Conservation (phyloP, 2,888 invertebrate genomes). For the Iphiclides podalirius region DNA sequence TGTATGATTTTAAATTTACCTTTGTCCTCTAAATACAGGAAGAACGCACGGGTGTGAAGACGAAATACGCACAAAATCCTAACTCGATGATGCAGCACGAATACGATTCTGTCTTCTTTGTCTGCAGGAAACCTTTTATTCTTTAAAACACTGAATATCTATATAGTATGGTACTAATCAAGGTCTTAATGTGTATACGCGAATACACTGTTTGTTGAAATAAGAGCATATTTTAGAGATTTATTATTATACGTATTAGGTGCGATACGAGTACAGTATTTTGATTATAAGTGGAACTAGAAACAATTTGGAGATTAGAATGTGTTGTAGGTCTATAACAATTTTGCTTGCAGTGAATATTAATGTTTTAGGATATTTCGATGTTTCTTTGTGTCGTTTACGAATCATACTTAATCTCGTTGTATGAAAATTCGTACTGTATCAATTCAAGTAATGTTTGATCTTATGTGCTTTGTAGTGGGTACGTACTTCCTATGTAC, state of each 20-base stretch:
- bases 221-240: constrained; percentile 12
- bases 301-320: background rate
- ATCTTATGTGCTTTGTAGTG: too few relatives aligned
- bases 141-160: constrained; percentile 10
- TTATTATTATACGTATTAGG: constrained; percentile 1
- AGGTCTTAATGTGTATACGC: constrained; percentile 5
- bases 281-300: constrained; percentile 1
- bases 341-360: too few relatives aligned
- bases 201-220: background rate
- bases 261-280: constrained; percentile 20
- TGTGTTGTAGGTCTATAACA: background rate
- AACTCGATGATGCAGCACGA: constrained; percentile 95
- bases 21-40: constrained; percentile 83
- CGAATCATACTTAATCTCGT: too few relatives aligned
- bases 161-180: constrained; percentile 7
- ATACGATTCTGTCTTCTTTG: constrained; percentile 95
- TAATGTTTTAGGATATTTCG: too few relatives aligned
- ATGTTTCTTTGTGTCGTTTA: too few relatives aligned
- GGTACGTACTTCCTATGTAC: too few relatives aligned
- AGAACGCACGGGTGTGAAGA: constrained; percentile 88
- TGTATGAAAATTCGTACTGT: too few relatives aligned
- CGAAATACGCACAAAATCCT: constrained; percentile 95
- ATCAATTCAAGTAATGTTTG: too few relatives aligned
- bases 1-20: too few relatives aligned
- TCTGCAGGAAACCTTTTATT: constrained; percentile 88